Conservation (phyloP, 2,888 invertebrate species). For the Embidobia sp. region DNA sequence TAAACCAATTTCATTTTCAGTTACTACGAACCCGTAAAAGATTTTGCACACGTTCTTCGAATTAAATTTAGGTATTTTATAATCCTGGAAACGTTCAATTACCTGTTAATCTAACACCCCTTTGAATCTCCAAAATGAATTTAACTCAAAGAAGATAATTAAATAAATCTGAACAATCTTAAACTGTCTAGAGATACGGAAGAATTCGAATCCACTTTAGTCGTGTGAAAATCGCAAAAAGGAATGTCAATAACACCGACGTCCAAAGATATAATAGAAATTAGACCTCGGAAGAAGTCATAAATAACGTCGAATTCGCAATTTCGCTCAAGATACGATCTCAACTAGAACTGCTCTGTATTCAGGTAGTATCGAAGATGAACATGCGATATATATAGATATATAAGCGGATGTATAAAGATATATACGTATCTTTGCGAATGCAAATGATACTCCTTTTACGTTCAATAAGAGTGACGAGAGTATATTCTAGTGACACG, state of each 20-base stretch:
- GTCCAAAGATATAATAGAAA: conserved; percentile 15
- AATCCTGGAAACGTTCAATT: too few relatives aligned
- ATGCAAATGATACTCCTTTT: conserved; percentile 60
- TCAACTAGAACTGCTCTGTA: conserved; percentile 44
- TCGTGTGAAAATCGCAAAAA: not conserved
- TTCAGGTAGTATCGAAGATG: conserved; percentile 56
- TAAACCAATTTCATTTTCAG: too few relatives aligned
- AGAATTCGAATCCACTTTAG: too few relatives aligned
- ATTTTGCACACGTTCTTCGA: too few relatives aligned
- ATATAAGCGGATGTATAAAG: conserved; percentile 6
- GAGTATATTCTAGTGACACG: conserved; percentile 68
- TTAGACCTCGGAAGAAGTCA: conserved; percentile 29
- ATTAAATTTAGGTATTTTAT: too few relatives aligned
- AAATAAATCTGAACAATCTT: too few relatives aligned
- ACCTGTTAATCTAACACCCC: too few relatives aligned
- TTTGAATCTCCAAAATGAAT: too few relatives aligned
- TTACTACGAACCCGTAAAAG: too few relatives aligned
- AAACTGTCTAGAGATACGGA: too few relatives aligned
- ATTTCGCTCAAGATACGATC: conserved; percentile 50
- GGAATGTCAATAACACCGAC: conserved; percentile 1
- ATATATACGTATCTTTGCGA: conserved; percentile 27
- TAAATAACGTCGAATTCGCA: conserved; percentile 45
- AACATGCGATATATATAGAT: conserved; percentile 46
- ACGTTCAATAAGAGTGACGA: conserved; percentile 67
- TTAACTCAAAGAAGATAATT: not conserved